Base-by-base conservation (phyloP, 2,888 invertebrate species). In the Aleiodes testaceus region DNA sequence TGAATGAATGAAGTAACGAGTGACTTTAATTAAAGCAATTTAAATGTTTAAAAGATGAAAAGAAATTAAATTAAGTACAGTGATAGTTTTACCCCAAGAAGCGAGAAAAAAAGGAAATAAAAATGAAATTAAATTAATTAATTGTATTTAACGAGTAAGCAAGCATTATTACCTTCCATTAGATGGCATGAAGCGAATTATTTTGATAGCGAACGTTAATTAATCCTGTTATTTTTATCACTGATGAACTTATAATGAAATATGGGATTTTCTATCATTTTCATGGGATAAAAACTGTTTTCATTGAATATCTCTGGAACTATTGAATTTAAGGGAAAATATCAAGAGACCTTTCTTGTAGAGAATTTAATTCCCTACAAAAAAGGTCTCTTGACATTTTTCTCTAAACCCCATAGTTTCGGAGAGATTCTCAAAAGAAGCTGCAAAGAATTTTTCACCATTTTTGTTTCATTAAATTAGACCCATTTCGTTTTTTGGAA, bases 51-150 rank as follows among this genome's bases (percentile, higher is more conserved):
- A 59, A 30, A n/a, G 36, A 36, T 36, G 59, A 59, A 49, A 6
- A 49, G 14, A 49, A 14, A 82, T 78, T 78, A 79, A 80, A 80
- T 73, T 83, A 85, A 84, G 81, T 76, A 80, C 83, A 85, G 84
- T 83, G 83, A 84, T 85, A 84, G 84, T 82, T 81, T 82, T 42
- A 59, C 59, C 55, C 44, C 52, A 20, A 36, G 59, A 59, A 59
- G 45, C 53, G 26, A 66, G 18, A 4, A 61, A 61, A 36, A 47
- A 72, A 66, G 42, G 14, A 44, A n/a, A 61, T 44, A 47, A 30
- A 70, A 70, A 47, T 44, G 26, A 65, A 47, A 55, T 65, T 50
- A 16, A 16, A 65, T 53, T 64, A n/a, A 45, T 49, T 69, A 52
- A 64, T 70, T 26, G 64, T 63, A 70, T 59, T 68, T 14, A 30